Conservation (phyloP, 2,113 vertebrate species). For the Gulo gulo region DNA sequence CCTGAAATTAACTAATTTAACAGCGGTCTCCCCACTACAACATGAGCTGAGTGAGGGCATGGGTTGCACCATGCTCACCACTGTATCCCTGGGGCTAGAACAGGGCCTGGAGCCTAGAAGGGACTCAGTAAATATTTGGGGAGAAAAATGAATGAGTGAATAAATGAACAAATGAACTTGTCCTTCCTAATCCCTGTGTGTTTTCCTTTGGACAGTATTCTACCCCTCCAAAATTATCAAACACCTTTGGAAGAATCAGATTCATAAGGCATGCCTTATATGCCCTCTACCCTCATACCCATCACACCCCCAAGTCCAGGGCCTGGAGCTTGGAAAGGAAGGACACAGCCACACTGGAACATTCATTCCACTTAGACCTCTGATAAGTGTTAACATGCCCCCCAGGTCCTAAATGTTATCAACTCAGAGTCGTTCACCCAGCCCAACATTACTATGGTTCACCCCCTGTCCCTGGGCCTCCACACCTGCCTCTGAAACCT, state of each 20-base stretch:
- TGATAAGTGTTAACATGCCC: background rate
- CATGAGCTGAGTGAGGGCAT: background rate
- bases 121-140: background rate
- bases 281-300: background rate
- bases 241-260: background rate
- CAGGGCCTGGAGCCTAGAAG: background rate
- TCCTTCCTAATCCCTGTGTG: background rate
- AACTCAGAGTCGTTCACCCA: background rate
- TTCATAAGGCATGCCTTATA: background rate
- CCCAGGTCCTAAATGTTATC: background rate
- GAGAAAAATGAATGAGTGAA: background rate
- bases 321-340: background rate
- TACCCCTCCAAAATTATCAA: background rate
- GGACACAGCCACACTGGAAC: background rate
- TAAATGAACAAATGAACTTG: background rate
- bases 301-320: background rate
- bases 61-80: background rate
- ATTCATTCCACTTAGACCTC: background rate
- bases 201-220: background rate
- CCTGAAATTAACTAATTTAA: background rate
- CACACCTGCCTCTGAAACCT: background rate
- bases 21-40: background rate
- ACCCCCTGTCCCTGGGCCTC: background rate
- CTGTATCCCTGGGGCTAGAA: background rate
- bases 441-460: background rate